A percentile compares a stretch with the other conserved stretches of the same genome.
Evolutionary conservation across 2,113 vertebrate species (phyloP).

Genomic region (Anolis carolinensis): DNA sequence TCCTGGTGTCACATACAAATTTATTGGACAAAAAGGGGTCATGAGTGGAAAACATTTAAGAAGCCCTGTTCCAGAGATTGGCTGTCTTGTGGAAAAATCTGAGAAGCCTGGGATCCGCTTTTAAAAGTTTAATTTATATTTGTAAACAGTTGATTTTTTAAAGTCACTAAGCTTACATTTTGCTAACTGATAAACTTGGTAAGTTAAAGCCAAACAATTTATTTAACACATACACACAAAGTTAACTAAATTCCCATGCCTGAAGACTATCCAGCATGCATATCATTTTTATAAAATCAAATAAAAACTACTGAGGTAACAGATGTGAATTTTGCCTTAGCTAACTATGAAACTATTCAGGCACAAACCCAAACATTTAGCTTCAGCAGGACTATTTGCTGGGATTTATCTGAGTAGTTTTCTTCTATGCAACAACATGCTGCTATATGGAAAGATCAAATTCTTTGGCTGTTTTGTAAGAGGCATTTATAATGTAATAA

Average conservation of each 20-base stretch:
- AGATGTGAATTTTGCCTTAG: neutral
- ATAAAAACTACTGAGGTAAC: neutral
- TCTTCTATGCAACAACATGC: neutral
- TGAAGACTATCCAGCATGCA: constrained; percentile 2
- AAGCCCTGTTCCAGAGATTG: no score
- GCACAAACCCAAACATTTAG: neutral
- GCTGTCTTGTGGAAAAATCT: no score
- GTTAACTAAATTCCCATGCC: neutral
- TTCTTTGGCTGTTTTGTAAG: neutral
- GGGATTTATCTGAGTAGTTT: neutral
- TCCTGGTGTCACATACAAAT: no score
- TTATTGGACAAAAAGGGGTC: no score
- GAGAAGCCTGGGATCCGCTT: no score
- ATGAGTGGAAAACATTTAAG: no score
- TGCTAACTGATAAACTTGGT: neutral
- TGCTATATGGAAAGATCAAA: neutral
- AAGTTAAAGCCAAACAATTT: neutral
- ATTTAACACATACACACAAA: neutral
- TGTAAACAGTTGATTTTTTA: no score
- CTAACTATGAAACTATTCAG: neutral
- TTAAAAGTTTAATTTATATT: no score
- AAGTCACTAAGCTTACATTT: neutral
- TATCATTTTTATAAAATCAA: neutral
- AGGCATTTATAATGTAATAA: neutral
- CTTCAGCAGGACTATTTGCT: neutral